Conservation (phyloP, 2,113 vertebrate genomes). For the Herpetotheres cachinnans region DNA sequence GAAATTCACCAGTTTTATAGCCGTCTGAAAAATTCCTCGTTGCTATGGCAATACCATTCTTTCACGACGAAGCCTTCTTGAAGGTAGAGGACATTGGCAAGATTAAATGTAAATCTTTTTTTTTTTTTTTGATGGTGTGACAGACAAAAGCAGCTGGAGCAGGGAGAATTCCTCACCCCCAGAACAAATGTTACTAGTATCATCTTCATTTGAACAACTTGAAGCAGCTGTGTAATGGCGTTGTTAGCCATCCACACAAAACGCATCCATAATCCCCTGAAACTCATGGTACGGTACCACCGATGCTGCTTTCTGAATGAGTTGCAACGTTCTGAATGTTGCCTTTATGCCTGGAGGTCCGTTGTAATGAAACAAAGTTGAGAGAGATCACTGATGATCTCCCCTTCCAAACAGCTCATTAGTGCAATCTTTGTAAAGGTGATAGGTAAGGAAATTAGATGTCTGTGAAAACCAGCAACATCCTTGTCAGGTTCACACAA, state of each 20-base stretch:
- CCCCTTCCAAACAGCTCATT: not conserved
- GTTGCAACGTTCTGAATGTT: not conserved
- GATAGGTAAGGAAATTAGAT: not conserved
- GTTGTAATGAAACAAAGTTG: constrained; percentile 1
- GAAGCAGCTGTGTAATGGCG: not conserved
- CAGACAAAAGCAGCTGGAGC: constrained; percentile 67
- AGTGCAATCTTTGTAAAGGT: not conserved
- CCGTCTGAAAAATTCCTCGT: constrained; percentile 73
- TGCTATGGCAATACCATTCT: constrained; percentile 81
- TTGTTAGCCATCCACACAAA: not conserved
- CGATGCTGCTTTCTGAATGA: not conserved
- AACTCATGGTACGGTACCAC: not conserved
- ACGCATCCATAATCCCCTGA: not conserved
- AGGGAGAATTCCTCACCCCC: constrained; percentile 62
- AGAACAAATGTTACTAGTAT: constrained; percentile 37
- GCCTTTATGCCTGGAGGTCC: not conserved
- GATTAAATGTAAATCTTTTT: constrained; percentile 76
- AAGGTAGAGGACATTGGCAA: constrained; percentile 81
- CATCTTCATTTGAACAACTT: constrained; percentile 37
- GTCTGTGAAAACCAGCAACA: not conserved
- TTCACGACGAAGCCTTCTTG: constrained; percentile 76
- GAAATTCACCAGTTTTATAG: constrained; percentile 79
- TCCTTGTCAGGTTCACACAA: not conserved
- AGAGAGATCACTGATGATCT: not conserved
- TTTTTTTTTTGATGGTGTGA: constrained; percentile 28